These are phyloP conservation scores for Phenganax subtilis DNA, from an alignment of 92 coral and sea anemone genomes.

Conservation along the genomic window DNA sequence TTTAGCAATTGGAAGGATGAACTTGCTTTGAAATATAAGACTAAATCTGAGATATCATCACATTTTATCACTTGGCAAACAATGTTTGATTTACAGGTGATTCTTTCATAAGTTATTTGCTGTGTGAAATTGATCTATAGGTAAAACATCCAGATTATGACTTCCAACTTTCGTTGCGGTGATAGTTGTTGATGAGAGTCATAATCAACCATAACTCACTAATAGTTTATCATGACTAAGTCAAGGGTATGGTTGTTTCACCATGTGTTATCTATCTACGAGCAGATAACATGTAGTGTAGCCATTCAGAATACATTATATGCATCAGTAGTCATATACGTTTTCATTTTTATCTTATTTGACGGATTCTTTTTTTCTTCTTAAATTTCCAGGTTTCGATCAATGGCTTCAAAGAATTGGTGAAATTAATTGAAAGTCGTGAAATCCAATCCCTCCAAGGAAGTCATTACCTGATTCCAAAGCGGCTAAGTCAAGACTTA, in stretches of 20 bases:
- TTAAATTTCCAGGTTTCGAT: constrained; percentile 10
- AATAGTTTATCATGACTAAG: neutral
- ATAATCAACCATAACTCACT: neutral
- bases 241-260: neutral
- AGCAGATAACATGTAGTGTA: too few species aligned
- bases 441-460: constrained; percentile 13
- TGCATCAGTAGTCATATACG: neutral
- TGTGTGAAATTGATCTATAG: neutral
- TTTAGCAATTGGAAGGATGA: constrained; percentile 41
- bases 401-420: constrained; percentile 21
- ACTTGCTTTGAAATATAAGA: constrained; percentile 24
- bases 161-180: neutral
- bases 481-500: constrained; percentile 39
- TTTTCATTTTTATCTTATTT: neutral
- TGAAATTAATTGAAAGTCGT: constrained; percentile 8
- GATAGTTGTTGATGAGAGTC: neutral
- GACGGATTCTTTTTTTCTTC: neutral
- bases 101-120: neutral
- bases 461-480: constrained; percentile 24
- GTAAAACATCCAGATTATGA: neutral
- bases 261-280: too few species aligned
- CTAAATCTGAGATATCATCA: constrained; percentile 40
- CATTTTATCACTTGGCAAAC: constrained; percentile 50
- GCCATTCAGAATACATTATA: neutral
- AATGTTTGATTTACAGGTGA: constrained; percentile 49